Evolutionary conservation across 2,888 invertebrate species (phyloP).

Genomic region (Tenthredo mesomela): DNA sequence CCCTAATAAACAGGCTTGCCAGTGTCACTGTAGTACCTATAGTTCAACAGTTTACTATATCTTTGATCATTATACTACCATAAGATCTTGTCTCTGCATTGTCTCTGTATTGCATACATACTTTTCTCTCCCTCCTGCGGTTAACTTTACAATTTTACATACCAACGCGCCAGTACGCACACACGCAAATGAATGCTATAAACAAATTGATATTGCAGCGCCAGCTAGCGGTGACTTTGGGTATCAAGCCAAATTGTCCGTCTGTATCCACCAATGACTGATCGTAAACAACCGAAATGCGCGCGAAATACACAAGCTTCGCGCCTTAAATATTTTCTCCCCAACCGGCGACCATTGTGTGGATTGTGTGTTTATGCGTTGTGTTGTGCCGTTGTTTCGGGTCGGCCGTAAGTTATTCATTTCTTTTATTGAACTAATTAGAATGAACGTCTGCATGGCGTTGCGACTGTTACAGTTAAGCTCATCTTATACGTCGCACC

Average conservation of each 20-base stretch:
- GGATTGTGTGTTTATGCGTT: slow-evolving; percentile 1
- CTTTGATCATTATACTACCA: no score
- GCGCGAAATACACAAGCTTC: slow-evolving; percentile 50
- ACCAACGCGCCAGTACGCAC: background rate
- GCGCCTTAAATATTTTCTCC: slow-evolving; percentile 23
- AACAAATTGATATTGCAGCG: background rate
- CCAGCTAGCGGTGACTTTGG: background rate
- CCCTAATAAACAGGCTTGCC: no score
- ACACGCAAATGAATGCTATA: background rate
- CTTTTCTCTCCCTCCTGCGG: background rate
- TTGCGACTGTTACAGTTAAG: background rate
- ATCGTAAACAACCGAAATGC: slow-evolving; percentile 37
- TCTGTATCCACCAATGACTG: slow-evolving; percentile 18
- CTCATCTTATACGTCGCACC: background rate
- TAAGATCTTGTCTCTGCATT: no score
- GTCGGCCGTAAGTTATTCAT: slow-evolving; percentile 10
- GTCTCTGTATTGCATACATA: no score
- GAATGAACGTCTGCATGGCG: no score
- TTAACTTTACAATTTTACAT: background rate
- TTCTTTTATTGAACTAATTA: background rate
- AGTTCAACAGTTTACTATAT: no score
- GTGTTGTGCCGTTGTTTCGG: slow-evolving; percentile 25
- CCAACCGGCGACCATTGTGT: slow-evolving; percentile 1
- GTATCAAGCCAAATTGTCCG: background rate
- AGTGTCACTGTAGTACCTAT: no score